Percentiles rank a stretch among this genome's conserved stretches.
Evolutionary conservation across 35 echinoderm and acorn worm species (phyloP).

Genomic region (Acanthaster planci): DNA sequence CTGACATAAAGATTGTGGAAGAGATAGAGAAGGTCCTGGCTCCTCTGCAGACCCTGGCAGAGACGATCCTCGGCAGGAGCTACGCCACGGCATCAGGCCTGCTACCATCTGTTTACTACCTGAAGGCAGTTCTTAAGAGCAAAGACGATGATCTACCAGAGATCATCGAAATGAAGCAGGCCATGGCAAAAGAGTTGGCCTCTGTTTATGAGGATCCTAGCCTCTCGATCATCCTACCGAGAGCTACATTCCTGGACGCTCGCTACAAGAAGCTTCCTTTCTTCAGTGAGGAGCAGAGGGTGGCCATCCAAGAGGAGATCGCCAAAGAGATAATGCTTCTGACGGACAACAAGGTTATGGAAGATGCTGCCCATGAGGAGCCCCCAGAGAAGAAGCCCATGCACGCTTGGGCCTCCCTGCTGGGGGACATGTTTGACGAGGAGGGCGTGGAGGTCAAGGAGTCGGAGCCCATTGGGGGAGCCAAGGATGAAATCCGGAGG

Average conservation of each 20-base stretch:
- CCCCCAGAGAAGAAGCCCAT: neutral
- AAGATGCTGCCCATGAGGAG: neutral
- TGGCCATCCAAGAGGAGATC: constrained; percentile 4
- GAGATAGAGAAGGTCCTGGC: constrained; percentile 32
- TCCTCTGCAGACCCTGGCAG: constrained; percentile 25
- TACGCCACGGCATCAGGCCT: constrained; percentile 25
- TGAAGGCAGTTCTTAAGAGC: constrained; percentile 33
- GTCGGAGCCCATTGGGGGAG: neutral
- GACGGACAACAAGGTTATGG: neutral
- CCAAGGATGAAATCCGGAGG: constrained; percentile 8
- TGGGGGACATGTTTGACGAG: constrained; percentile 12
- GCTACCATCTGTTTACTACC: constrained; percentile 19
- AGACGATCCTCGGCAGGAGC: constrained; percentile 14
- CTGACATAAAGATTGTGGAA: constrained; percentile 35
- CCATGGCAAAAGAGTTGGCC: constrained; percentile 27
- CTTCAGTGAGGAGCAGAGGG: constrained; percentile 35
- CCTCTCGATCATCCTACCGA: constrained; percentile 6
- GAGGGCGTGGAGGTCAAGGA: neutral
- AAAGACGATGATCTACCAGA: constrained; percentile 5
- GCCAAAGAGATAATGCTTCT: constrained; percentile 11
- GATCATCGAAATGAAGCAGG: constrained; percentile 44
- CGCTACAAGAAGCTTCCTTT: constrained; percentile 47
- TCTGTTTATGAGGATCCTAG: constrained; percentile 6
- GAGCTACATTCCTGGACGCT: constrained; percentile 33
- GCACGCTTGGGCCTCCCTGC: neutral